Evolutionary conservation across 2,888 invertebrate genomes (phyloP).

Genomic region (Drosophila bunnanda): DNA sequence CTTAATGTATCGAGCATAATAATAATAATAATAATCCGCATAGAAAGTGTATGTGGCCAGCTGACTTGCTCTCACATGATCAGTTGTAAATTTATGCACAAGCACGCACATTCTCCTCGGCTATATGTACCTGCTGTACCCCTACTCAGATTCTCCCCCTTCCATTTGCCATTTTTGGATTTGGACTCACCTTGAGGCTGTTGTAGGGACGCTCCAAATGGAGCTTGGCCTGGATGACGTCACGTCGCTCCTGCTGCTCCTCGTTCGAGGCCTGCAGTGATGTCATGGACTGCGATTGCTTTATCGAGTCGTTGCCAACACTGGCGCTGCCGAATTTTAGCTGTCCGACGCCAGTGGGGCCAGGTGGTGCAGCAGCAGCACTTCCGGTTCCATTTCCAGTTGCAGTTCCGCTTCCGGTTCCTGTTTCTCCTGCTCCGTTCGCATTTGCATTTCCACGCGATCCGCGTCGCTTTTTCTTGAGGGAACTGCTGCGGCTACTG

Average conservation of each 20-base stretch:
- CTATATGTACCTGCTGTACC: not conserved
- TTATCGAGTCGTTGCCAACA: constrained; percentile 59
- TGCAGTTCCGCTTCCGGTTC: not conserved
- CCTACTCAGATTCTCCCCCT: not conserved
- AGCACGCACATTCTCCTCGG: not conserved
- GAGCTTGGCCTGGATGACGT: constrained; percentile 86
- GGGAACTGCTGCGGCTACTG: constrained; percentile 70
- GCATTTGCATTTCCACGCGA: constrained; percentile 17
- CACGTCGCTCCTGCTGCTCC: constrained; percentile 85
- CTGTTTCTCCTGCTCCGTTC: not conserved
- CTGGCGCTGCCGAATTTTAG: constrained; percentile 28
- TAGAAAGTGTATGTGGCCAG: constrained; percentile 2
- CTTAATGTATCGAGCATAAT: no score
- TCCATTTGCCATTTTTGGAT: constrained; percentile 21
- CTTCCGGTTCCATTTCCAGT: not conserved
- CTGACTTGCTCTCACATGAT: constrained; percentile 10
- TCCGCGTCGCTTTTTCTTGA: constrained; percentile 71
- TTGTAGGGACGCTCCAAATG: constrained; percentile 91
- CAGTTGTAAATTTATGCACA: constrained; percentile 65
- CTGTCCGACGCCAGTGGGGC: constrained; percentile 24
- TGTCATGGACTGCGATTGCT: constrained; percentile 88
- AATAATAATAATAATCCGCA: no score
- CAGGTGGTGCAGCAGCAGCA: not conserved
- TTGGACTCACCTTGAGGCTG: constrained; percentile 88
- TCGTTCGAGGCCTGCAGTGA: constrained; percentile 89